phyloP scores from a whole-genome alignment of 2,113 vertebrate genomes.

The Chamaetylas fuelleborni region DNA sequence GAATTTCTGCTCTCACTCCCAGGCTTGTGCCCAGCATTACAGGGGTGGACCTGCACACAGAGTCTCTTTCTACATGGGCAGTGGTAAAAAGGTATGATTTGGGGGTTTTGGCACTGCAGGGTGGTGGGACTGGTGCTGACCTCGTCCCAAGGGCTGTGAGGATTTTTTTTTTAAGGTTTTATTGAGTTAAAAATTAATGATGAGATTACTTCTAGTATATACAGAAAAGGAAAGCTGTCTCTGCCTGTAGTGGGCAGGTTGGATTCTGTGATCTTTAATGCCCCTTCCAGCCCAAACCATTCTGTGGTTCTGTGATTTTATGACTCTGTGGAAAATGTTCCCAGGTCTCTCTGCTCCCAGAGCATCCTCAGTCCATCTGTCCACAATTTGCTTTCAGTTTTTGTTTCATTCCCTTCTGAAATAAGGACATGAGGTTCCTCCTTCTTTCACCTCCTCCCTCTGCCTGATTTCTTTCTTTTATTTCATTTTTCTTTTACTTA shows the following conservation, averaged over 20 bases:
- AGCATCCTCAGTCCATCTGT: background rate
- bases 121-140: background rate
- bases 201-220: background rate
- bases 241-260: background rate
- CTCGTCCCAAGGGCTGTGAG: background rate
- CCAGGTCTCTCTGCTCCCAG: background rate
- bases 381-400: background rate
- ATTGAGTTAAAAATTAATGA: background rate
- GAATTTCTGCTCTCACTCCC: background rate
- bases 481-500: background rate
- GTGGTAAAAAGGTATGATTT: fast-evolving
- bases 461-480: background rate
- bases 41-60: background rate
- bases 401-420: background rate
- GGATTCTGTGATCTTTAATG: background rate
- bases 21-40: background rate
- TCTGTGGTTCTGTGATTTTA: background rate
- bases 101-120: background rate
- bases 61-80: background rate
- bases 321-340: background rate
- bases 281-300: background rate
- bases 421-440: background rate
- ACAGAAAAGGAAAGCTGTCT: background rate
- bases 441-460: background rate
- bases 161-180: background rate